These are phyloP conservation scores for Spondyliosoma cantharus DNA, from an alignment of 2,797 vertebrate genomes.

Conservation along the genomic window DNA sequence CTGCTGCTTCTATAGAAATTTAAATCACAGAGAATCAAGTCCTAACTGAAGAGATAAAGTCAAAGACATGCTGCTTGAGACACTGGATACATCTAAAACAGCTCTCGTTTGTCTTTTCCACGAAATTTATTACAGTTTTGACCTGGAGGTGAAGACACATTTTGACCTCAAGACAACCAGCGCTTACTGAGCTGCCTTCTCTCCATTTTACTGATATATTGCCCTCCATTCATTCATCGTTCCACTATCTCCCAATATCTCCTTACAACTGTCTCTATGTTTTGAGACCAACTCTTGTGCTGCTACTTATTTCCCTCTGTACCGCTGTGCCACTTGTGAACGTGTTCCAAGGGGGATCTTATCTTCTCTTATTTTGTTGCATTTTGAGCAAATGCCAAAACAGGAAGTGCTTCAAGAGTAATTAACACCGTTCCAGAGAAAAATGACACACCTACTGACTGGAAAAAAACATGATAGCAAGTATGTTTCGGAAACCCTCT, in stretches of 20 bases:
- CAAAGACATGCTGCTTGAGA: neutral
- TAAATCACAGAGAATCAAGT: neutral
- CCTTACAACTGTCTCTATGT: too few relatives aligned
- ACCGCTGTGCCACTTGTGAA: too few relatives aligned
- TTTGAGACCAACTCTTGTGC: too few relatives aligned
- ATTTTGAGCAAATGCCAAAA: neutral
- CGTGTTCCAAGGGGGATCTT: too few relatives aligned
- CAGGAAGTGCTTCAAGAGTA: slow-evolving; percentile 7
- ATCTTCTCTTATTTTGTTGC: too few relatives aligned
- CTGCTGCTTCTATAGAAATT: neutral
- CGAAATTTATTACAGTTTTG: neutral
- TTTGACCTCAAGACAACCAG: neutral
- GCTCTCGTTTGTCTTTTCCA: neutral
- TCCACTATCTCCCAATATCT: neutral
- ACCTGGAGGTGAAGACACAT: neutral
- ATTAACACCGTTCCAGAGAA: neutral
- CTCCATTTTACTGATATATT: neutral
- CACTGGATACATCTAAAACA: neutral
- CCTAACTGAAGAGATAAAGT: neutral
- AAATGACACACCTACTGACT: neutral
- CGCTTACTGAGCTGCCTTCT: too few relatives aligned
- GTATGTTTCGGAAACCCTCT: neutral
- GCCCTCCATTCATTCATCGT: neutral
- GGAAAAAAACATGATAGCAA: too few relatives aligned
- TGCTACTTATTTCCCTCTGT: too few relatives aligned